Evolutionary conservation across 2,888 invertebrate species (phyloP).

Genomic region (Diarsia brunnea): DNA sequence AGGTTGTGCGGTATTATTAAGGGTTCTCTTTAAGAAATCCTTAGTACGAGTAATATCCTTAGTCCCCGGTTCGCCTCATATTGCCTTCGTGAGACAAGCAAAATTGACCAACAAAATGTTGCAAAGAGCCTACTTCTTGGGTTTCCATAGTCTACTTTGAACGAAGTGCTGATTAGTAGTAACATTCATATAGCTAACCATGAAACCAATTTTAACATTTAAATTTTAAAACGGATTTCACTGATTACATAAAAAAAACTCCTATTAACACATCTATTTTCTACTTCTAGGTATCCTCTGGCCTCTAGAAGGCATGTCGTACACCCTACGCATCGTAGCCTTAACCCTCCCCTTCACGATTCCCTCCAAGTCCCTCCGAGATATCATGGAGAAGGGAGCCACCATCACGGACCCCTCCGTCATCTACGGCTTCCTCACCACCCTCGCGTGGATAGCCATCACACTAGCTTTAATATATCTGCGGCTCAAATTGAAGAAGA

Average conservation of each 20-base stretch:
- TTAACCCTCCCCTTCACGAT: constrained; percentile 94
- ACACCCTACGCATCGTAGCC: constrained; percentile 91
- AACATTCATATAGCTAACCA: background rate
- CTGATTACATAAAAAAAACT: background rate
- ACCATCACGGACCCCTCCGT: constrained; percentile 92
- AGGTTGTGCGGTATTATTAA: too few species aligned
- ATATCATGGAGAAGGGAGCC: constrained; percentile 94
- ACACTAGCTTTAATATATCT: constrained; percentile 91
- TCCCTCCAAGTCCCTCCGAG: constrained; percentile 94
- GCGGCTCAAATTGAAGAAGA: constrained; percentile 81
- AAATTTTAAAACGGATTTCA: background rate
- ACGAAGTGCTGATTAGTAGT: background rate
- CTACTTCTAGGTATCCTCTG: constrained; percentile 90
- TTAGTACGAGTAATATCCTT: too few species aligned
- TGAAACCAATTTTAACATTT: too few species aligned
- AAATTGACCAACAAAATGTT: too few species aligned
- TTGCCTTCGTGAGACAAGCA: too few species aligned
- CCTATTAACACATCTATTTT: background rate
- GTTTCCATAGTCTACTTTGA: background rate
- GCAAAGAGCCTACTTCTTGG: background rate
- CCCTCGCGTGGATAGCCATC: constrained; percentile 92
- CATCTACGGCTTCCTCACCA: constrained; percentile 93
- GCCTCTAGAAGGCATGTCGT: constrained; percentile 93
- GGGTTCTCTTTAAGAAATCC: background rate
- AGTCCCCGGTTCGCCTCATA: background rate